phyloP scores from a whole-genome alignment of 2,113 vertebrate genomes.

The Plestiodon gilberti region DNA sequence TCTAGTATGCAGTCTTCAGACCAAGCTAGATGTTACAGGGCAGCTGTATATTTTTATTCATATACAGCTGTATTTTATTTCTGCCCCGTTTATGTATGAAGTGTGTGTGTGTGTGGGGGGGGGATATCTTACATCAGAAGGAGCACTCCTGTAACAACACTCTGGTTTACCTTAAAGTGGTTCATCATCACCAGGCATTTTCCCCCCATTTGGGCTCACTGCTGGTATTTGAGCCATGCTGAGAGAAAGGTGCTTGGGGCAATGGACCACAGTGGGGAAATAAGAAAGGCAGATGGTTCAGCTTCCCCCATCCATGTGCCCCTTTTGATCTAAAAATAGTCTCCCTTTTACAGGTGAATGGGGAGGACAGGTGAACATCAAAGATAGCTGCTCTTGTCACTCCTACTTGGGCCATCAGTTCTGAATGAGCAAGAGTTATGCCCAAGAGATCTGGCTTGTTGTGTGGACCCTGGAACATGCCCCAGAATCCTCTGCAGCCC shows the following conservation, averaged over 20 bases:
- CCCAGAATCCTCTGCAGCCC: background rate
- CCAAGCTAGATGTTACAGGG: background rate
- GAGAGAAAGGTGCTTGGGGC: background rate
- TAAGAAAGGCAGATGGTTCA: background rate
- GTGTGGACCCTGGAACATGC: background rate
- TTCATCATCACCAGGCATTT: background rate
- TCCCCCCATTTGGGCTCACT: background rate
- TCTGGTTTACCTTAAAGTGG: background rate
- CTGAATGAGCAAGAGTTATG: background rate
- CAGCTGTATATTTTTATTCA: background rate
- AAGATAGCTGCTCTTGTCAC: background rate
- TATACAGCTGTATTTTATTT: too few relatives aligned
- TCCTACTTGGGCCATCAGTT: background rate
- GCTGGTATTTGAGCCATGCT: background rate
- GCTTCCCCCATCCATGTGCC: background rate
- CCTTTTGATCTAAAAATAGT: background rate
- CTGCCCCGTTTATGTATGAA: background rate
- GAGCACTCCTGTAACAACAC: background rate
- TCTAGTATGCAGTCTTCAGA: background rate
- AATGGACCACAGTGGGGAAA: background rate
- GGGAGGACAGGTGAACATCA: background rate
- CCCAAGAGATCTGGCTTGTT: background rate
- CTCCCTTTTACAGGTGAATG: background rate
- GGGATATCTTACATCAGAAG: background rate
- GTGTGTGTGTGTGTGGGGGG: too few relatives aligned